Evolutionary conservation across 1,140 invertebrate species (phyloP), one percentile per base, ranked within the genome.

Genomic region (Phymastichus coffea): DNA sequence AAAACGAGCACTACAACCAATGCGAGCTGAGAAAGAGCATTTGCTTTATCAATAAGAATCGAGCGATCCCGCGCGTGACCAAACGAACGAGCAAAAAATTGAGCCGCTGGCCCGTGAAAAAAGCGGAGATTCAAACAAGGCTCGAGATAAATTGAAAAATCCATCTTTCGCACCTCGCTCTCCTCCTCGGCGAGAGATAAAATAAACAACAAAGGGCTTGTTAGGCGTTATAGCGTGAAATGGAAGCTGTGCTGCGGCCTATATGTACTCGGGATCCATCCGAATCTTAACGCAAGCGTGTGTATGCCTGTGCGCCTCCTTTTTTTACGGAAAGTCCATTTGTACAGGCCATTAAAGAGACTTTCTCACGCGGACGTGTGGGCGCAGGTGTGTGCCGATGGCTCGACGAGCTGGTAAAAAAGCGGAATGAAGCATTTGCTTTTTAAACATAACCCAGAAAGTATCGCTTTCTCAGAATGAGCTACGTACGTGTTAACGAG

Each of bases 161-260:
- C 54, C 58, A 56, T 63, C 54, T 61, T 49, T 48, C 28, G 30
- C 38, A 54, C 25, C 25, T 51, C 6, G 25, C 35, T 19, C 26
- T 26, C 35, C 41, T 22, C 44, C 41, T 46, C 57, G 59, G 66
- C 49, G 66, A 67, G 68, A 63, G 67, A 56, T 62, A 68, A 72
- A 72, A 72, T 70, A 72, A 72, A 70, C 69, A 72, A 68, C 65
- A 62, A 44, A 57, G 67, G 60, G 72, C 66, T 70, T 75, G 66
- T 63, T 70, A 66, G 65, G 61, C 65, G 67, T 76, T 73, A 75
- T 68, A 75, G 66, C 75, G 75, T 77, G 75, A 77, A 77, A 77
- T 76, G 70, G 70, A 73, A 67, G 67, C 69, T 65, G 59, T 4
- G 26, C n/a, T n/a, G n/a, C n/a, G n/a, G n/a, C n/a, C n/a, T n/a